These are phyloP conservation scores for Coracopsis vasa DNA, from an alignment of 2,113 vertebrate genomes.

Conservation along the genomic window DNA sequence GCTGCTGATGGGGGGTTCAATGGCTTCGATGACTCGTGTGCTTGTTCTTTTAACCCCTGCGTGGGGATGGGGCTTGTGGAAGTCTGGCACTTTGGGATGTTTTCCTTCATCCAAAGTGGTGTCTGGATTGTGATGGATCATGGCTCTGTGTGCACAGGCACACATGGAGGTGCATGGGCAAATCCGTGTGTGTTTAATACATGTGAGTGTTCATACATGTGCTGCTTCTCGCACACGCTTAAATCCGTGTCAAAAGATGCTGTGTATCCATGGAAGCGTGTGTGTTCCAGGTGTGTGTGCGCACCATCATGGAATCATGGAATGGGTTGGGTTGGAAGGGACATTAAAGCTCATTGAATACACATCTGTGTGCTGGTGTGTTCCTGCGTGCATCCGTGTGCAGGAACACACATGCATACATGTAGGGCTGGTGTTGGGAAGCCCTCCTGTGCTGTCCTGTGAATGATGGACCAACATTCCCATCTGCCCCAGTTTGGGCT, in stretches of 20 bases:
- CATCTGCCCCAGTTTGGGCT: background rate
- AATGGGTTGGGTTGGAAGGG: background rate
- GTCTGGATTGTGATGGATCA: fast-evolving
- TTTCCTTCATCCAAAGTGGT: background rate
- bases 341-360: background rate
- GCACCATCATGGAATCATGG: background rate
- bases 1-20: background rate
- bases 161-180: fast-evolving
- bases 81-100: background rate
- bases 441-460: fast-evolving
- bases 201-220: fast-evolving
- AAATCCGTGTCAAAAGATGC: fast-evolving
- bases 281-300: fast-evolving
- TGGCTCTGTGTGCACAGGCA: fast-evolving
- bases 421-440: background rate
- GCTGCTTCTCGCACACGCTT: background rate
- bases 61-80: background rate
- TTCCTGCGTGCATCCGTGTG: fast-evolving
- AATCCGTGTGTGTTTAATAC: fast-evolving
- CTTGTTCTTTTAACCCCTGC: background rate
- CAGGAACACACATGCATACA: fast-evolving
- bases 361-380: fast-evolving
- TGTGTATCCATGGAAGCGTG: fast-evolving
- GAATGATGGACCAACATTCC: background rate
- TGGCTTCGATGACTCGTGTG: background rate